Evolutionary conservation across 2,888 invertebrate genomes (phyloP).

Genomic region (Rhopalosiphum nymphaeae): DNA sequence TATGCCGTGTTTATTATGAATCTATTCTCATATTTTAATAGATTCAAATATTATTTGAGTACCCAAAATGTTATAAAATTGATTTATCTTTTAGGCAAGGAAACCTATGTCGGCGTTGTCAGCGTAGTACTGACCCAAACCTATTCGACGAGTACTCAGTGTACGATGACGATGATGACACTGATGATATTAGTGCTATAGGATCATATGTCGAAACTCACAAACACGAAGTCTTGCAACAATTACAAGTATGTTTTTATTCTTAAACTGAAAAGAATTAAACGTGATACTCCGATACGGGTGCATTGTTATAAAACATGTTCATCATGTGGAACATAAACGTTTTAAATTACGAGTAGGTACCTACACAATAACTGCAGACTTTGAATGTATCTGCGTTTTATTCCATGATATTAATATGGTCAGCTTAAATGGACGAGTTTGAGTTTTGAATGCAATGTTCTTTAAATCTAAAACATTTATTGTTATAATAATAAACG

Average conservation of each 20-base stretch:
- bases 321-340: not conserved
- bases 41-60: not conserved
- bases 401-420: not conserved
- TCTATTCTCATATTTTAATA: not conserved
- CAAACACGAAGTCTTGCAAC: conserved; percentile 68
- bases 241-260: conserved; percentile 66
- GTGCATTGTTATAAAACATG: conserved; percentile 25
- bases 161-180: conserved; percentile 80
- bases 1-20: not conserved
- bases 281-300: conserved; percentile 36
- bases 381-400: not conserved
- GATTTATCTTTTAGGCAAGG: conserved; percentile 77
- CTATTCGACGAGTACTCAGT: conserved; percentile 76
- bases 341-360: conserved; percentile 32
- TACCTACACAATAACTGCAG: not conserved
- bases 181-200: conserved; percentile 72
- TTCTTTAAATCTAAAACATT: not conserved
- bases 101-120: conserved; percentile 84
- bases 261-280: conserved; percentile 22
- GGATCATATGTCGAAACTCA: conserved; percentile 68
- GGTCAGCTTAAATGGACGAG: not conserved
- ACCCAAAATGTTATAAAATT: not conserved
- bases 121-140: conserved; percentile 71
- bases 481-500: not conserved
- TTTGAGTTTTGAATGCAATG: not conserved